These are phyloP conservation scores for Nemoura dubitans DNA, from an alignment of 2,888 invertebrate species.

Conservation along the genomic window DNA sequence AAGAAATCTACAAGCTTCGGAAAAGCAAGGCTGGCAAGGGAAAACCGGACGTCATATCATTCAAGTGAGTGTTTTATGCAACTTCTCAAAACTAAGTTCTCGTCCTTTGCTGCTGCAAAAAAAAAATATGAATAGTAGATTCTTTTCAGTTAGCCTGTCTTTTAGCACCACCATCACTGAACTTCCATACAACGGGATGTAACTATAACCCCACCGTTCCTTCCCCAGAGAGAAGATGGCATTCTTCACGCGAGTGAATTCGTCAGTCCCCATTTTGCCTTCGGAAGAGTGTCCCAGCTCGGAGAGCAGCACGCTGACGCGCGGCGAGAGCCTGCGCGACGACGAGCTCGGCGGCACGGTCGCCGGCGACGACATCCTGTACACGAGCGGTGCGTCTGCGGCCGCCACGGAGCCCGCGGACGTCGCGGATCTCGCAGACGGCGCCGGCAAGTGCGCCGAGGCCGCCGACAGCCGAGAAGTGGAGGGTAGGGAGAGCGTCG, in stretches of 20 bases:
- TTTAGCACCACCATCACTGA: too few species aligned
- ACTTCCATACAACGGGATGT: too few species aligned
- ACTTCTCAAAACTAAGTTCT: conserved; percentile 27
- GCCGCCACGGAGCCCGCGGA: not conserved
- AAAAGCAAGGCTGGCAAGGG: conserved; percentile 87
- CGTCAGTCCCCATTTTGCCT: conserved; percentile 79
- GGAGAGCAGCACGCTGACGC: conserved; percentile 51
- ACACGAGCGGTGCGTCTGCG: not conserved
- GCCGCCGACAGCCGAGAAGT: conserved; percentile 52
- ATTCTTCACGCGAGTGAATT: conserved; percentile 87
- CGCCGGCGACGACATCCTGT: conserved; percentile 42
- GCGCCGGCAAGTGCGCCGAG: conserved; percentile 56
- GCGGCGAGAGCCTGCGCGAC: conserved; percentile 51
- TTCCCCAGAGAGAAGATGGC: conserved; percentile 92
- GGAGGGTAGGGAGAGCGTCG: conserved; percentile 61
- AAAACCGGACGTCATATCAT: conserved; percentile 90
- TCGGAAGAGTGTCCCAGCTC: conserved; percentile 65
- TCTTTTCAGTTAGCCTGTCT: too few species aligned
- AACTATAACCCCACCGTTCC: conserved; percentile 29
- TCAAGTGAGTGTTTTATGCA: conserved; percentile 75
- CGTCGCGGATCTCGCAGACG: not conserved
- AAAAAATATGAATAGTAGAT: too few species aligned
- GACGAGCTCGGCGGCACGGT: conserved; percentile 52
- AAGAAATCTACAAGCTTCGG: conserved; percentile 90
- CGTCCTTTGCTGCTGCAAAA: conserved; percentile 35